Percentiles rank a stretch among this genome's conserved stretches.
These are phyloP conservation scores for Bergia sp. DNA, from an alignment of 92 coral and sea anemone genomes.

Conservation along the genomic window DNA sequence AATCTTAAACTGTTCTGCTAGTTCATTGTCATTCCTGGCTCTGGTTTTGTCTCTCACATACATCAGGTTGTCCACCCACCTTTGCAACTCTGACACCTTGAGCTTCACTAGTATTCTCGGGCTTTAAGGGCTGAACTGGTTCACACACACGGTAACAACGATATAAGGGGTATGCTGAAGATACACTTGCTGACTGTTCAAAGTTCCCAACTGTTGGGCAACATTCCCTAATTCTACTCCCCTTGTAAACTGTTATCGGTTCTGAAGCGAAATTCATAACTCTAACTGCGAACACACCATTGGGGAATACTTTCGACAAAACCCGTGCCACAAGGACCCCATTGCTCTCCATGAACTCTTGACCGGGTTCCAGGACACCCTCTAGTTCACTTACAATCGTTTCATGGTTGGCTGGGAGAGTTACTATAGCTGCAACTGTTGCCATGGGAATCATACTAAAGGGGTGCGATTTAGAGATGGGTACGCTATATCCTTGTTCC, in stretches of 20 bases:
- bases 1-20: not conserved
- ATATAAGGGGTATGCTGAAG: not conserved
- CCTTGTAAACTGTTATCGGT: not conserved
- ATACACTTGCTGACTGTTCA: not conserved
- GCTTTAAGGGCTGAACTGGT: not conserved
- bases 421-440: not conserved
- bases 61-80: too few species aligned
- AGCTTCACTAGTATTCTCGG: too few species aligned
- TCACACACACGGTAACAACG: conserved; percentile 5
- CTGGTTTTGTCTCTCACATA: too few species aligned
- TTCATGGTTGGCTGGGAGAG: conserved; percentile 20
- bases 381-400: too few species aligned
- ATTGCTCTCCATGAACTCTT: too few species aligned
- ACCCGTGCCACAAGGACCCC: too few species aligned
- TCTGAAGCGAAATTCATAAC: too few species aligned
- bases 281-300: too few species aligned
- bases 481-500: not conserved
- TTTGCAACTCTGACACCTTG: too few species aligned
- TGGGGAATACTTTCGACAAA: too few species aligned
- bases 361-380: too few species aligned
- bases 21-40: not conserved
- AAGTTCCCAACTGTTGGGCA: not conserved
- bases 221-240: not conserved
- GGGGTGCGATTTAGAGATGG: not conserved
- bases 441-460: not conserved